These are phyloP conservation scores for Paradoxurus hermaphroditus DNA, from an alignment of 2,113 vertebrate species.

Conservation along the genomic window DNA sequence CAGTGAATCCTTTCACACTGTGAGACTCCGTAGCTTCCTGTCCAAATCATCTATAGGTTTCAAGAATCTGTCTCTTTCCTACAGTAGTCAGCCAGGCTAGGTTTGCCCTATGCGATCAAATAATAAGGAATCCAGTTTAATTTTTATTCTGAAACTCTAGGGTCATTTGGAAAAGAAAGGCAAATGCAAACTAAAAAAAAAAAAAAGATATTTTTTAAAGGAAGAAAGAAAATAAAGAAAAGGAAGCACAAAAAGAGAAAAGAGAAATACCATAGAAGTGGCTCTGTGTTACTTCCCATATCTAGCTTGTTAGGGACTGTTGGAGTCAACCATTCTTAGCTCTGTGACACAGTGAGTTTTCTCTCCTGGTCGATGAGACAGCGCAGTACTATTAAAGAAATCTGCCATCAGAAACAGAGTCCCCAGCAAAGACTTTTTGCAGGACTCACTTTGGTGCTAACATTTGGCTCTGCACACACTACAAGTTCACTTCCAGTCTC, in stretches of 20 bases:
- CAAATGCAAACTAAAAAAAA: not conserved
- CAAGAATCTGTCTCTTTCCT: not conserved
- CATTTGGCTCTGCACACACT: not conserved
- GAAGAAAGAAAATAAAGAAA: not conserved
- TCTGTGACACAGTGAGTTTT: not conserved
- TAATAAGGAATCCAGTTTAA: not conserved
- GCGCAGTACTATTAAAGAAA: not conserved
- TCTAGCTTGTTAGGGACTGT: not conserved
- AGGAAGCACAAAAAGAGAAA: not conserved
- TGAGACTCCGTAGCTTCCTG: not conserved
- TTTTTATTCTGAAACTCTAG: not conserved
- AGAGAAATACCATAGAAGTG: not conserved
- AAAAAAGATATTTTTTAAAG: not conserved
- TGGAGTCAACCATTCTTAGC: not conserved
- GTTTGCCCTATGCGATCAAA: not conserved
- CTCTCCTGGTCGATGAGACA: not conserved
- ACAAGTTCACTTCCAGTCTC: not conserved
- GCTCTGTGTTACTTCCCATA: not conserved
- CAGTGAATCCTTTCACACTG: not conserved
- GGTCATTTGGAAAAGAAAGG: not conserved
- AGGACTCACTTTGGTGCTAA: not conserved
- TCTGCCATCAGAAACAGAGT: not conserved
- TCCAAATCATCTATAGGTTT: not conserved
- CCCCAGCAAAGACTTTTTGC: not conserved
- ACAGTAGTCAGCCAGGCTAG: not conserved